phyloP scores from a whole-genome alignment of 2,113 vertebrate species.

The Rousettus leschenaultii region DNA sequence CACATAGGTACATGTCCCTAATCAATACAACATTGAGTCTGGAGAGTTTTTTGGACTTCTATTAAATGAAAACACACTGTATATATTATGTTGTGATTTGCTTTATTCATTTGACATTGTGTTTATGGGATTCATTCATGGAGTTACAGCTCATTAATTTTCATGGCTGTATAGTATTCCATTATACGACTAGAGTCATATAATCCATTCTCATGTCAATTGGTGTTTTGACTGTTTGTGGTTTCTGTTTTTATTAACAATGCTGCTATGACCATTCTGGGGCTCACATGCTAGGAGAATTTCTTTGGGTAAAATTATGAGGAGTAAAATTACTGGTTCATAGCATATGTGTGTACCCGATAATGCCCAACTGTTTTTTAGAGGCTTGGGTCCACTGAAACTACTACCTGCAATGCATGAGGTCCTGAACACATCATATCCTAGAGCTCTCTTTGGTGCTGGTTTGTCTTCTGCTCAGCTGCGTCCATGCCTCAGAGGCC shows the following conservation, averaged over 20 bases:
- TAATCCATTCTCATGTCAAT: not conserved
- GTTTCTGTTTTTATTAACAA: not conserved
- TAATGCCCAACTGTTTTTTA: not conserved
- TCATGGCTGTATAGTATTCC: not conserved
- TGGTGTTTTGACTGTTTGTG: not conserved
- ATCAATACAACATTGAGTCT: not conserved
- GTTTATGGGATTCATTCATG: not conserved
- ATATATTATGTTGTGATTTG: not conserved
- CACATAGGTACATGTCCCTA: not conserved
- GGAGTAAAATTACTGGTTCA: not conserved
- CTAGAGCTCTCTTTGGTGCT: not conserved
- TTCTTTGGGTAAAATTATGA: not conserved
- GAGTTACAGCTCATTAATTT: not conserved
- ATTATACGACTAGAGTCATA: not conserved
- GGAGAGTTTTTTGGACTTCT: not conserved
- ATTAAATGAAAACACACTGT: not conserved
- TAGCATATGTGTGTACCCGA: not conserved
- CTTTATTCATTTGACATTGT: not conserved
- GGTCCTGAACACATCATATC: too few species aligned
- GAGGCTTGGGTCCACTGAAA: not conserved
- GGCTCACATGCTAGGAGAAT: not conserved
- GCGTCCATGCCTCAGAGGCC: not conserved
- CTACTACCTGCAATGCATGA: not conserved
- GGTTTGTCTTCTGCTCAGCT: not conserved
- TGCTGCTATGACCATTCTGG: not conserved